Evolutionary conservation across 2,113 vertebrate species (phyloP), one percentile per base, ranked within the genome.

Genomic region (Aegypius monachus): DNA sequence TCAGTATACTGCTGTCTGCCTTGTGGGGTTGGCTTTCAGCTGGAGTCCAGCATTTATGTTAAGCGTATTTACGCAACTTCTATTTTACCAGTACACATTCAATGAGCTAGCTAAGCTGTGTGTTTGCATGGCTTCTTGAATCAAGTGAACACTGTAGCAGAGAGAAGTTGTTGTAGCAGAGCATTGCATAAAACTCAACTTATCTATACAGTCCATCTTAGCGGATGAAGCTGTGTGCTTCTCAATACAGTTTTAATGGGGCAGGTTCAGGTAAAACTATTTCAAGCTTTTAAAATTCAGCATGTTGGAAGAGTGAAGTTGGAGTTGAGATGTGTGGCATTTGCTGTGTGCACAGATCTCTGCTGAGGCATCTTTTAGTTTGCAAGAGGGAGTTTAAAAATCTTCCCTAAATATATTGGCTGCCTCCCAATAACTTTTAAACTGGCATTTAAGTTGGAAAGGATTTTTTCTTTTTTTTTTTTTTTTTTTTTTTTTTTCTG

Each of bases 181-280:
- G 70, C 23, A 2, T 5, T 58, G n/a, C 27, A 4, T n/a, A 34
- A 42, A 74, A 16, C 43, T 52, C 21, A 26, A 6, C 27, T 26
- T 43, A 31, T 0, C 22, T n/a, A 0, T 15, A 6, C 6, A 16
- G 34, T 18, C 32, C 56, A 6, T 21, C 50, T 20, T 40, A 38
- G 38, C 8, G 9, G 10, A 21, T 32, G 56, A 40, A 73, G 45
- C 45, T 72, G 84, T 61, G 40, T 79, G 73, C 47, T 81, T 84
- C 70, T 84, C 47, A 16, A 4, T 27, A 7, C 26, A 8, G 4
- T 59, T 78, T 81, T 29, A 62, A 27, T 16, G 19, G 31, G 34
- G 53, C 3, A 19, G 38, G 17, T 47, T 66, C 42, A 23, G 52
- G 31, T 72, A 56, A 86, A 77, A 27, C 11, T 55, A 7, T 68